Conservation (phyloP, 2,797 vertebrate species). For the Pseudochirops corinnae region DNA sequence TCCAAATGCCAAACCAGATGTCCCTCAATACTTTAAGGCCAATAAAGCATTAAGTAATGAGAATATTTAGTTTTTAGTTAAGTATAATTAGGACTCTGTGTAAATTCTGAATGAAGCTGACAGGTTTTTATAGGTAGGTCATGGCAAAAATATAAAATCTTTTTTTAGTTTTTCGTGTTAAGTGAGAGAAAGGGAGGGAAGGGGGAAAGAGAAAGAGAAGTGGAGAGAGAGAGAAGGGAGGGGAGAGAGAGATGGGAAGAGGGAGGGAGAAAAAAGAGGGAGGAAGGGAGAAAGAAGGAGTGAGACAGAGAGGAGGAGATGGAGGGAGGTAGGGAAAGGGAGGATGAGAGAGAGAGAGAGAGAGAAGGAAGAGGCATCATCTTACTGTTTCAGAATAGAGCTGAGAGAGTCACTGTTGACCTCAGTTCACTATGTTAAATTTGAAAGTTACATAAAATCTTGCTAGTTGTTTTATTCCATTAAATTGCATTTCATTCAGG, state of each 20-base stretch:
- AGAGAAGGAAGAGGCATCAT: background rate
- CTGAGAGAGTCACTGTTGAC: background rate
- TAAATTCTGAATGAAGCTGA: constrained; percentile 85
- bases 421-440: background rate
- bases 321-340: too few relatives aligned
- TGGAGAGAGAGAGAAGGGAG: too few relatives aligned
- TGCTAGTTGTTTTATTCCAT: constrained; percentile 9
- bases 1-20: constrained; percentile 83
- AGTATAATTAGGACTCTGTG: constrained; percentile 85
- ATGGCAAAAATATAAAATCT: constrained; percentile 80
- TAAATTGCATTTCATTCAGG: background rate
- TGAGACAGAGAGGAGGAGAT: too few relatives aligned
- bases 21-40: constrained; percentile 80
- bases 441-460: constrained; percentile 33
- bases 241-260: too few relatives aligned
- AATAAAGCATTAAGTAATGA: constrained; percentile 85
- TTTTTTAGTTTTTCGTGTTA: constrained; percentile 52
- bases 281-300: too few relatives aligned
- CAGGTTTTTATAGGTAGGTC: constrained; percentile 83
- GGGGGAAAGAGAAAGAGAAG: too few relatives aligned
- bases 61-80: constrained; percentile 85
- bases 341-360: too few relatives aligned
- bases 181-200: background rate
- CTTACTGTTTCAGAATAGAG: background rate
- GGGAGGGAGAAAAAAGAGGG: background rate